phyloP scores from a whole-genome alignment of 2,797 vertebrate species.

The Pseudocheirus occidentalis region DNA sequence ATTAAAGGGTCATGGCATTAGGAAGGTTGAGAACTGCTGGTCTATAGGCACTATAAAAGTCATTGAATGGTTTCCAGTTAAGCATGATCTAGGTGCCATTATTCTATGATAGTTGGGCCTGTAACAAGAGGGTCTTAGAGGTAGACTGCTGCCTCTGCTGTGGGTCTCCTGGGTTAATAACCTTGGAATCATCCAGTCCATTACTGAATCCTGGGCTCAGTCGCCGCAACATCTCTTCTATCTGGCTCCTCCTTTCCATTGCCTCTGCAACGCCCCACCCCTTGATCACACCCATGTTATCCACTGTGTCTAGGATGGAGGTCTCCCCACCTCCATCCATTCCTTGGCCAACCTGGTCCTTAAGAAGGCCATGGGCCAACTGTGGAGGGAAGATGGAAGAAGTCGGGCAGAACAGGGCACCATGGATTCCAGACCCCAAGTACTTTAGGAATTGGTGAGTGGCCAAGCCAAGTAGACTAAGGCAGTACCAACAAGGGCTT shows the following conservation, averaged over 20 bases:
- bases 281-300: background rate
- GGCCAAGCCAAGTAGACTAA: background rate
- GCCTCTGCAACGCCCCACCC: too few species aligned
- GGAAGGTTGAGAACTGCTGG: too few species aligned
- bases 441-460: background rate
- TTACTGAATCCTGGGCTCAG: background rate
- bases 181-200: background rate
- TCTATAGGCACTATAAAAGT: too few species aligned
- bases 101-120: background rate
- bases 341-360: too few species aligned
- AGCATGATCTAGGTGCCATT: too few species aligned
- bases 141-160: too few species aligned
- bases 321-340: background rate
- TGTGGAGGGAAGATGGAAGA: background rate
- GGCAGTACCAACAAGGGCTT: too few species aligned
- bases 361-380: background rate
- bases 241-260: background rate
- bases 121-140: background rate
- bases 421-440: background rate
- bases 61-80: too few species aligned
- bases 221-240: background rate
- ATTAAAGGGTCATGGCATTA: too few species aligned
- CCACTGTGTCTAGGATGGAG: background rate
- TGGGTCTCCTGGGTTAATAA: background rate
- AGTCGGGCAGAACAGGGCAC: background rate